phyloP scores from a whole-genome alignment of 2,113 vertebrate species.

The Ovis canadensis region DNA sequence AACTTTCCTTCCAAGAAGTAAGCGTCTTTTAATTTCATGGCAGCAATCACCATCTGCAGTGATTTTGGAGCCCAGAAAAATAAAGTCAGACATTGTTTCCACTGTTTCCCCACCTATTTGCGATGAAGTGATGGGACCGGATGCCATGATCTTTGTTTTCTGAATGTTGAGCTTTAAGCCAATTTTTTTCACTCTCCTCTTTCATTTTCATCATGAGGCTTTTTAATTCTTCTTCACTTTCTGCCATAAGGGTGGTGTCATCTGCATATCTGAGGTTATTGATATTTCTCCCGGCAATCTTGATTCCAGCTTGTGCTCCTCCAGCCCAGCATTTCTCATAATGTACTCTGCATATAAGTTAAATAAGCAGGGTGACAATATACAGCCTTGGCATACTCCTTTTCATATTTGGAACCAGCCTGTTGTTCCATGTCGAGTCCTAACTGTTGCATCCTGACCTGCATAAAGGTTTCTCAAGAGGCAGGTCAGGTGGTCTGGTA shows the following conservation, averaged over 20 bases:
- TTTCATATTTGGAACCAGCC: background rate
- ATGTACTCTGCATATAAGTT: background rate
- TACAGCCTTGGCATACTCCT: background rate
- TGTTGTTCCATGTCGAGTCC: background rate
- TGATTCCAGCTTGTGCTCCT: background rate
- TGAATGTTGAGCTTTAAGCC: background rate
- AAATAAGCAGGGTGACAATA: background rate
- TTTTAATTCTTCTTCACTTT: background rate
- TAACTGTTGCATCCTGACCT: background rate
- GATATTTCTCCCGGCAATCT: background rate
- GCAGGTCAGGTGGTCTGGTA: background rate
- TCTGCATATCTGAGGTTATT: background rate
- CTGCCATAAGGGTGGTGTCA: background rate
- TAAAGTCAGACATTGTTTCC: background rate
- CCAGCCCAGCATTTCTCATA: background rate
- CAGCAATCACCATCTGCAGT: background rate
- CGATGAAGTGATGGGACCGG: background rate
- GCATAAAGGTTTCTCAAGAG: background rate
- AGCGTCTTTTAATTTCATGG: background rate
- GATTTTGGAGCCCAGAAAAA: background rate
- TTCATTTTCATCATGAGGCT: accelerated
- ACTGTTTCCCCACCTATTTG: background rate
- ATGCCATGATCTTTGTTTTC: background rate
- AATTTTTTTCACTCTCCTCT: background rate
- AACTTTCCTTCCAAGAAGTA: background rate